phyloP scores from a whole-genome alignment of 1,140 invertebrate species.

The Lethocerus indicus region DNA sequence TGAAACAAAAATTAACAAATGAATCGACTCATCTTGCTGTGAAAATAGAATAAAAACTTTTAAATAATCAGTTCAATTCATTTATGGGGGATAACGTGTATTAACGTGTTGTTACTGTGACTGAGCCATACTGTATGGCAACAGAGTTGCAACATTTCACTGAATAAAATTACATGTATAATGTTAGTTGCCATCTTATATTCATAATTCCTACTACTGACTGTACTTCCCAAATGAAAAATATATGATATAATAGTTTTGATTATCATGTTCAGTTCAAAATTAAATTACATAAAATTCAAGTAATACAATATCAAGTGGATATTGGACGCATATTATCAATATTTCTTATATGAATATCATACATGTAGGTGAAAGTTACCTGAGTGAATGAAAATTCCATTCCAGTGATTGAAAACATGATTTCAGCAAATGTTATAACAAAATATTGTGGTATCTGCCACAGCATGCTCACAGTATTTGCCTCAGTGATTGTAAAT shows the following conservation, averaged over 20 bases:
- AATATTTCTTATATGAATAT: not conserved
- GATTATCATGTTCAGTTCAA: not conserved
- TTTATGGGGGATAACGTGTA: too few species aligned
- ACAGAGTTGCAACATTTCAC: too few species aligned
- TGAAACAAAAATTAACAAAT: slow-evolving; percentile 32
- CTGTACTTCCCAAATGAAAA: too few species aligned
- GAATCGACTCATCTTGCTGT: not conserved
- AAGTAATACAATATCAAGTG: not conserved
- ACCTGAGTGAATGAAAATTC: slow-evolving; percentile 47
- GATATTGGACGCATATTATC: not conserved
- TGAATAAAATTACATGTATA: too few species aligned
- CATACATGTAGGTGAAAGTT: not conserved
- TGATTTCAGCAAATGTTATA: slow-evolving; percentile 44
- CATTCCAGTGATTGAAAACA: slow-evolving; percentile 57
- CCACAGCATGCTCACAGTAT: slow-evolving; percentile 34
- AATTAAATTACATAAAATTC: not conserved
- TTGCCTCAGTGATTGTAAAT: slow-evolving; percentile 22
- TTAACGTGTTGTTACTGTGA: too few species aligned
- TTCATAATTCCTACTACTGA: too few species aligned
- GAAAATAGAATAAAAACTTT: not conserved
- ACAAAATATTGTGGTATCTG: slow-evolving; percentile 45
- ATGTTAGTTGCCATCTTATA: too few species aligned
- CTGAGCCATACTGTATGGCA: too few species aligned
- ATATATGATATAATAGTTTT: too few species aligned
- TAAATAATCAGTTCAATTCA: too few species aligned